Evolutionary conservation across 2,113 vertebrate species (phyloP).

Genomic region (pig (Sus scrofa)): DNA sequence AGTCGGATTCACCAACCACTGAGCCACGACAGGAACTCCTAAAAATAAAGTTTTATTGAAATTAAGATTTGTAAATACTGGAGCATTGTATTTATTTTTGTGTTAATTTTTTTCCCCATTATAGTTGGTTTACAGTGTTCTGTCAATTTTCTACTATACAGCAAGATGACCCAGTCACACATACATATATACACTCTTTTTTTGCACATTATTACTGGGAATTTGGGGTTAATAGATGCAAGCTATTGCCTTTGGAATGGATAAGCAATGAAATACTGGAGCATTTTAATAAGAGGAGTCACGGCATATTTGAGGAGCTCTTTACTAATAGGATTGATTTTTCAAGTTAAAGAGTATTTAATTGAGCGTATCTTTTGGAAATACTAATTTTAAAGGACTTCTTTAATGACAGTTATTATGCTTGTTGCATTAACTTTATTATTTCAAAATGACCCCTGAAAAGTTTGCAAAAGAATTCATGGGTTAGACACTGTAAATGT

Average conservation of each 20-base stretch:
- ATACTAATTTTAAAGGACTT: neutral
- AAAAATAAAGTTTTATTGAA: conserved; percentile 28
- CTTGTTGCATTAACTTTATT: neutral
- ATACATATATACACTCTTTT: too few species aligned
- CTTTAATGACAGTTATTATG: neutral
- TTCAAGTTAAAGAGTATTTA: conserved; percentile 1
- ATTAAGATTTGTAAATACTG: neutral
- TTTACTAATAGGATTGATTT: neutral
- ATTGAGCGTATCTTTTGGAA: neutral
- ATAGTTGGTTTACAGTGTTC: too few species aligned
- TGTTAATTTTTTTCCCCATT: too few species aligned
- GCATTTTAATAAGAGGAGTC: neutral
- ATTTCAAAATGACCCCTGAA: neutral
- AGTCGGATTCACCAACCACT: too few species aligned
- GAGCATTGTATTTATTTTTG: neutral
- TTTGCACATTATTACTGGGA: too few species aligned
- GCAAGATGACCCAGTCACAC: too few species aligned
- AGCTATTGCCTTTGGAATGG: too few species aligned
- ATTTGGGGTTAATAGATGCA: too few species aligned
- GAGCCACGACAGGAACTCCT: too few species aligned
- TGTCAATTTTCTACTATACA: too few species aligned
- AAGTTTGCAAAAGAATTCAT: neutral
- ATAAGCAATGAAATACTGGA: neutral
- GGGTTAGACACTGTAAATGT: neutral
- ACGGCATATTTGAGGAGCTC: neutral